These are phyloP conservation scores for Tonatia bakeri DNA, from an alignment of 2,113 vertebrate species.

Conservation along the genomic window DNA sequence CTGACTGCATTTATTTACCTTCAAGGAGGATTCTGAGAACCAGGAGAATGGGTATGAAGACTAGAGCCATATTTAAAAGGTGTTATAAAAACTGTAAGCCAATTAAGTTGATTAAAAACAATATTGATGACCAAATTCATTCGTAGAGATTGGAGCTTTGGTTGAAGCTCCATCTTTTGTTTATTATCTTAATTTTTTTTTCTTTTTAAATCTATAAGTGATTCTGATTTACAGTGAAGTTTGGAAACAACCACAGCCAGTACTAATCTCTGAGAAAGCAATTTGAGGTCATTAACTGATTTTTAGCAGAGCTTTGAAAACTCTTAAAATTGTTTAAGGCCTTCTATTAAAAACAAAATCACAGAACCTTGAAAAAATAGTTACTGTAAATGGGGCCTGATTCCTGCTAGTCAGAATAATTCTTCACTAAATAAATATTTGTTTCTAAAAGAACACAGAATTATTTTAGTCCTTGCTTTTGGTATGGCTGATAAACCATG, in stretches of 20 bases:
- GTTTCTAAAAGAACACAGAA: neutral
- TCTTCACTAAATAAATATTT: neutral
- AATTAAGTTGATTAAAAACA: neutral
- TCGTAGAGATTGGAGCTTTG: neutral
- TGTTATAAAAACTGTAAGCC: neutral
- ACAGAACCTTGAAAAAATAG: neutral
- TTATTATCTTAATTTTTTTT: neutral
- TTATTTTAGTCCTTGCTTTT: constrained; percentile 12
- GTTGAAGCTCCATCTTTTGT: neutral
- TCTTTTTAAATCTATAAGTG: neutral
- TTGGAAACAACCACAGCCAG: neutral
- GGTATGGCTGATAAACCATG: neutral
- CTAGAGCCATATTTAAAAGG: neutral
- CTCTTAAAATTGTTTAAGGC: neutral
- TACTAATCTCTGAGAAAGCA: neutral
- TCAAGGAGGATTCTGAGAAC: neutral
- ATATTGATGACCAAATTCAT: neutral
- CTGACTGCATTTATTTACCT: neutral
- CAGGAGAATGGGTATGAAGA: neutral
- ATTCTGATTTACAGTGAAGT: neutral
- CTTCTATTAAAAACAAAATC: neutral
- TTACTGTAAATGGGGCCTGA: neutral
- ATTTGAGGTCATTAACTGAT: neutral
- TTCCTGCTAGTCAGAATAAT: neutral
- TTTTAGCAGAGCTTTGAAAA: constrained; percentile 1